These are phyloP conservation scores for Ctenosaura bakeri DNA, from an alignment of 2,797 vertebrate genomes.

Conservation along the genomic window DNA sequence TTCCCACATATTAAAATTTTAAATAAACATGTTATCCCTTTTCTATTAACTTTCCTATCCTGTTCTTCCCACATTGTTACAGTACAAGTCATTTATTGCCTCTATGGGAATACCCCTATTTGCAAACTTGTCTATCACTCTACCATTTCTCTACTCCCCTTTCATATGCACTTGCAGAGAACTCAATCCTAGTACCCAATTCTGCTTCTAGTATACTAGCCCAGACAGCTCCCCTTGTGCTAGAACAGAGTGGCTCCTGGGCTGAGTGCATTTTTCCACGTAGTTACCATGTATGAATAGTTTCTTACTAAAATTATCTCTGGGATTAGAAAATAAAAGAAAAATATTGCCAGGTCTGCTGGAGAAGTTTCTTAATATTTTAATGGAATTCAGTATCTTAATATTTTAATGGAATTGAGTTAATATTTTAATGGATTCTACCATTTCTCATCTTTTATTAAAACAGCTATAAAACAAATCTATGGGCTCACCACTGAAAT, in stretches of 20 bases:
- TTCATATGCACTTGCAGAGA: background rate
- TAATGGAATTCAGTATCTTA: background rate
- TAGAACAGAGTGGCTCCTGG: background rate
- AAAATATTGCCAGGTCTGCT: background rate
- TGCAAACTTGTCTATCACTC: background rate
- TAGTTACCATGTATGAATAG: background rate
- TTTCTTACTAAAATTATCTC: slow-evolving; percentile 14
- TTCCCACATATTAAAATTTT: no score
- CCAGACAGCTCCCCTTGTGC: background rate
- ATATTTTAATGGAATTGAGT: background rate
- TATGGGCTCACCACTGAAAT: background rate
- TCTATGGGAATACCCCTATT: background rate
- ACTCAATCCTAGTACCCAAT: background rate
- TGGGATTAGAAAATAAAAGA: slow-evolving; percentile 35
- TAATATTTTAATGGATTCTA: slow-evolving; percentile 12
- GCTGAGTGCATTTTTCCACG: background rate
- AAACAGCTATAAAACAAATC: slow-evolving; percentile 26
- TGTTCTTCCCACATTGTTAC: no score
- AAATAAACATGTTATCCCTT: no score
- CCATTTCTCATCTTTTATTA: slow-evolving; percentile 30
- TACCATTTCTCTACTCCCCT: background rate
- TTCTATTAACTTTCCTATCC: no score
- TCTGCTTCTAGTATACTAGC: background rate
- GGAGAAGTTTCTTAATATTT: slow-evolving; percentile 17
- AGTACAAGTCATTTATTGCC: background rate